Evolutionary conservation across 2,113 vertebrate species (phyloP).

Genomic region (Tachysurus vachellii): DNA sequence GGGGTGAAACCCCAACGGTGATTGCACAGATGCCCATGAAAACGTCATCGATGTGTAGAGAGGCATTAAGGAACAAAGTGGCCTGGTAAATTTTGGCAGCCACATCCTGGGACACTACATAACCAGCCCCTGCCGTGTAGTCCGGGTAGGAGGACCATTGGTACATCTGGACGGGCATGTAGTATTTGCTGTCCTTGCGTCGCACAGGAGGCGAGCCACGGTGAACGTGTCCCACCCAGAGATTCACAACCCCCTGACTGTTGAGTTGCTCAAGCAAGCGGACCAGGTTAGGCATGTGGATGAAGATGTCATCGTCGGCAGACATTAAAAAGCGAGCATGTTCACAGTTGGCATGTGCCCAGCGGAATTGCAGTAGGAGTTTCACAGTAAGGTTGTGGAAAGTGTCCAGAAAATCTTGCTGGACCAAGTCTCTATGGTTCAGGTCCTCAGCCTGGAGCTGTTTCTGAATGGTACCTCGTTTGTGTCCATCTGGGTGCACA

Average conservation of each 20-base stretch:
- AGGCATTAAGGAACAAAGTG: slow-evolving; percentile 81
- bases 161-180: slow-evolving; percentile 85
- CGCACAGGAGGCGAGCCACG: slow-evolving; percentile 83
- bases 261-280: slow-evolving; percentile 78
- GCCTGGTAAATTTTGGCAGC: slow-evolving; percentile 85
- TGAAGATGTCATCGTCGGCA: slow-evolving; percentile 91
- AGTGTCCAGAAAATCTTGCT: slow-evolving; percentile 88
- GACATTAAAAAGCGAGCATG: slow-evolving; percentile 91
- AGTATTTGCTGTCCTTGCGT: slow-evolving; percentile 85
- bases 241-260: slow-evolving; percentile 70
- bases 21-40: slow-evolving; percentile 96
- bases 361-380: slow-evolving; percentile 87
- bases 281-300: slow-evolving; percentile 90
- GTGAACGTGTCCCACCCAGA: slow-evolving; percentile 92
- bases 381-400: slow-evolving; percentile 93
- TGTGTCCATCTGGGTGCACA: slow-evolving; percentile 45
- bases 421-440: slow-evolving; percentile 80
- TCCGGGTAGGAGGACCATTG: slow-evolving; percentile 90
- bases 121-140: slow-evolving; percentile 89
- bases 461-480: slow-evolving; percentile 63
- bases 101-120: slow-evolving; percentile 85
- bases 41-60: slow-evolving; percentile 92
- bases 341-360: slow-evolving; percentile 82
- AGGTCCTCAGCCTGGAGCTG: slow-evolving; percentile 76
- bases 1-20: slow-evolving; percentile 81